Base-by-base conservation (phyloP, 2,113 vertebrate genomes). In the Sturnus vulgaris region DNA sequence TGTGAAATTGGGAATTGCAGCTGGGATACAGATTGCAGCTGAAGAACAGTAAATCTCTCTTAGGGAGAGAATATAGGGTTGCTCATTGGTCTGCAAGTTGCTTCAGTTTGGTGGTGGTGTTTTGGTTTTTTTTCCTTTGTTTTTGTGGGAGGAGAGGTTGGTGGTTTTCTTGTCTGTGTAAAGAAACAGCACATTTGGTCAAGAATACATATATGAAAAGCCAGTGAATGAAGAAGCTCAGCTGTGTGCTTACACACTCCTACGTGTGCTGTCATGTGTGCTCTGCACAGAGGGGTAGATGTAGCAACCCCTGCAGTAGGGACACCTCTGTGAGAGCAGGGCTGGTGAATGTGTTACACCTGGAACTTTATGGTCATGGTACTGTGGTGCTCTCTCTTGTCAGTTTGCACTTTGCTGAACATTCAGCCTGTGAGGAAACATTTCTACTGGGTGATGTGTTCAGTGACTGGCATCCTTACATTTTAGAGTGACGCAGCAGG, bases 261-360 rank as follows among this genome's bases (percentile, higher is more conserved):
- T 64, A 57, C 11, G 20, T 61, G 22, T 55, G 7, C 21, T 64
- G 15, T 33, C 24, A 7, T 0, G 0, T 0, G 2, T 27, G 15
- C 57, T 66, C 59, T 63, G 3, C 30, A 10, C 10, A 13, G 52
- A 78, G 47, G 21, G 20, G 7, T 15, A 18, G 13, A 30, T 37
- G 25, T 47, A 42, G 40, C 37, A 84, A 4, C 24, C 33, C 30
- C 50, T 47, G 37, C 33, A 18, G 11, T 2, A 42, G 59, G 16
- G 60, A n/a, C 1, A 4, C 8, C 6, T 92, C n/a, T 63, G 1
- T 30, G 66, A 63, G 25, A 68, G 28, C 7, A 30, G 46, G 31
- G 28, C 60, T 87, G 30, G 31, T 78, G 53, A 53, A 31, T 52
- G 15, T 27, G 4, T 59, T 25, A 33, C 9, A 17, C 46, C 44